These are phyloP conservation scores for Eucriotettix oculatus DNA, from an alignment of 2,888 invertebrate genomes.

Conservation along the genomic window DNA sequence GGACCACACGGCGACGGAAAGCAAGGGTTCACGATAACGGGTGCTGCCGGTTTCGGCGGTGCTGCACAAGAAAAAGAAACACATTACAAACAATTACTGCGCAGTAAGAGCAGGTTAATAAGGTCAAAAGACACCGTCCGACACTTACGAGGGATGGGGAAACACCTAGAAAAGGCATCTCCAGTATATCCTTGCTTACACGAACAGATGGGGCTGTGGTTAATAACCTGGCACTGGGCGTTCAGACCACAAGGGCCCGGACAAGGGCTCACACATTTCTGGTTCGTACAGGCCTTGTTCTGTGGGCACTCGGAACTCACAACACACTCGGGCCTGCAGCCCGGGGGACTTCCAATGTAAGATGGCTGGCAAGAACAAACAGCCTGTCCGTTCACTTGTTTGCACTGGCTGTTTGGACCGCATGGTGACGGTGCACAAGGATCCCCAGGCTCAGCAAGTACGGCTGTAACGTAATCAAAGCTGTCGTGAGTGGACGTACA, in stretches of 20 bases:
- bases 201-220: slow-evolving; percentile 34
- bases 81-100: background rate
- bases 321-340: slow-evolving; percentile 39
- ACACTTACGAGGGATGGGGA: slow-evolving; percentile 16
- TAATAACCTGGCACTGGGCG: slow-evolving; percentile 32
- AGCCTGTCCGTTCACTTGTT: slow-evolving; percentile 37
- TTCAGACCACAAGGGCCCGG: slow-evolving; percentile 34
- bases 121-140: background rate
- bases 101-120: background rate
- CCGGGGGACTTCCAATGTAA: slow-evolving; percentile 56
- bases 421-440: slow-evolving; percentile 48
- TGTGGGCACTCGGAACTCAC: slow-evolving; percentile 28
- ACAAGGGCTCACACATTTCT: slow-evolving; percentile 32
- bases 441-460: slow-evolving; percentile 16
- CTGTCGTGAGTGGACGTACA: too few species aligned
- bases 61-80: slow-evolving; percentile 10
- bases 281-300: slow-evolving; percentile 41
- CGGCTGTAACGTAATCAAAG: background rate
- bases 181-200: slow-evolving; percentile 29
- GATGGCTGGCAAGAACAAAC: slow-evolving; percentile 36
- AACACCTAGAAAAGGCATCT: slow-evolving; percentile 28
- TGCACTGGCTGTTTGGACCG: slow-evolving; percentile 55
- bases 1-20: slow-evolving; percentile 27
- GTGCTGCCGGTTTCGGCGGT: slow-evolving; percentile 4
- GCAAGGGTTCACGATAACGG: slow-evolving; percentile 18